These are phyloP conservation scores for Canis aureus DNA, from an alignment of 2,113 vertebrate genomes.

Conservation along the genomic window DNA sequence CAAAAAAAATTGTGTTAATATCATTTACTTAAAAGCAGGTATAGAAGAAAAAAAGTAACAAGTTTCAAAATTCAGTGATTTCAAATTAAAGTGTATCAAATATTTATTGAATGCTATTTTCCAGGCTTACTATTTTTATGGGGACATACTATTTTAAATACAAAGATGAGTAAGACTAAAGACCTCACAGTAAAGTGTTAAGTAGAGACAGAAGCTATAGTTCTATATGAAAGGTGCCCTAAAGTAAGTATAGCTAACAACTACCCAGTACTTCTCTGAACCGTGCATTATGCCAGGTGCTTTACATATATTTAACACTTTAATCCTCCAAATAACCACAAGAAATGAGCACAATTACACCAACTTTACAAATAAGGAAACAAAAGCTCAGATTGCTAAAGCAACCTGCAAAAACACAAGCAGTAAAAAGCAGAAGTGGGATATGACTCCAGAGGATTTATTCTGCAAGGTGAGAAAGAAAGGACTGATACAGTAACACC, in stretches of 20 bases:
- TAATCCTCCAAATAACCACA: background rate
- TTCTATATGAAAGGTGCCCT: background rate
- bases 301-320: background rate
- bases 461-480: background rate
- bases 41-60: background rate
- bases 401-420: background rate
- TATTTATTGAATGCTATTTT: background rate
- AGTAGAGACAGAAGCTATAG: background rate
- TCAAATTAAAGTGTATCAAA: slow-evolving; percentile 37
- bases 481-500: background rate
- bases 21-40: too few relatives aligned
- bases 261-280: background rate
- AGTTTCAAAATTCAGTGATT: slow-evolving; percentile 33
- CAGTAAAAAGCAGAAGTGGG: background rate
- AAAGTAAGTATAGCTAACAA: background rate
- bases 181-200: background rate
- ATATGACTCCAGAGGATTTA: background rate
- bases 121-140: background rate
- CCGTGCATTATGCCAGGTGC: background rate
- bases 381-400: background rate
- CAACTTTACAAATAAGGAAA: slow-evolving; percentile 34
- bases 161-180: background rate
- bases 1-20: background rate
- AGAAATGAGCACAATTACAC: background rate
- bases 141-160: background rate